A percentile compares a stretch with the other conserved stretches of the same genome.
phyloP scores from a whole-genome alignment of 2,888 invertebrate genomes.

The Coecobrya sp. region DNA sequence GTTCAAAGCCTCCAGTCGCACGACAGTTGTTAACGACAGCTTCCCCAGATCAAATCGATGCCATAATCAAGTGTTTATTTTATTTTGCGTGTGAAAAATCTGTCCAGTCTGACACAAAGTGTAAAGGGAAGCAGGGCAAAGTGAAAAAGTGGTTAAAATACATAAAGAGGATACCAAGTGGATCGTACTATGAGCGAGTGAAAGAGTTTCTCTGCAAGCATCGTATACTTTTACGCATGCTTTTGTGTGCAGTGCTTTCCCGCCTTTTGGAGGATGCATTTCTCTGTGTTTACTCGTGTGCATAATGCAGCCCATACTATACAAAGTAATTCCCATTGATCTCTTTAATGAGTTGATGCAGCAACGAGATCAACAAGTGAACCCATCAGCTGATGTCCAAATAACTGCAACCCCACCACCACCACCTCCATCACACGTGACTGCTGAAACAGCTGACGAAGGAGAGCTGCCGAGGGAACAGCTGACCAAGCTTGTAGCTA shows the following conservation, averaged over 20 bases:
- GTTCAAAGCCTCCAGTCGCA: neutral
- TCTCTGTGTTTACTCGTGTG: neutral
- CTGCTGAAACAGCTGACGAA: neutral
- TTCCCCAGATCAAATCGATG: neutral
- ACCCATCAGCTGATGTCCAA: neutral
- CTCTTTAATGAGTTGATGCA: neutral
- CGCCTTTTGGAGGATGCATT: conserved; percentile 1
- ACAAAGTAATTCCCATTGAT: neutral
- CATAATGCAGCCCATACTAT: neutral
- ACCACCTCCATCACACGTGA: neutral
- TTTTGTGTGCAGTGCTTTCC: neutral
- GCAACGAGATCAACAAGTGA: neutral
- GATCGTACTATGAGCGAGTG: neutral
- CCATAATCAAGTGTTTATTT: neutral
- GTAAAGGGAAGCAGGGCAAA: neutral
- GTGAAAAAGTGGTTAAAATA: neutral
- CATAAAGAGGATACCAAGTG: neutral
- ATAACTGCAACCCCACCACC: no score
- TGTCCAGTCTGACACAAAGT: neutral
- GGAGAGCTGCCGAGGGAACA: neutral
- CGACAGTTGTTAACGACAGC: neutral
- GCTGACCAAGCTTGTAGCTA: neutral
- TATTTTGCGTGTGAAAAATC: neutral
- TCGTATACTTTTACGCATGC: neutral
- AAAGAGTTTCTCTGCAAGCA: neutral